A percentile compares a stretch with the other conserved stretches of the same genome.
Conservation (phyloP, 2,797 vertebrate genomes). For the Lagodon rhomboides region DNA sequence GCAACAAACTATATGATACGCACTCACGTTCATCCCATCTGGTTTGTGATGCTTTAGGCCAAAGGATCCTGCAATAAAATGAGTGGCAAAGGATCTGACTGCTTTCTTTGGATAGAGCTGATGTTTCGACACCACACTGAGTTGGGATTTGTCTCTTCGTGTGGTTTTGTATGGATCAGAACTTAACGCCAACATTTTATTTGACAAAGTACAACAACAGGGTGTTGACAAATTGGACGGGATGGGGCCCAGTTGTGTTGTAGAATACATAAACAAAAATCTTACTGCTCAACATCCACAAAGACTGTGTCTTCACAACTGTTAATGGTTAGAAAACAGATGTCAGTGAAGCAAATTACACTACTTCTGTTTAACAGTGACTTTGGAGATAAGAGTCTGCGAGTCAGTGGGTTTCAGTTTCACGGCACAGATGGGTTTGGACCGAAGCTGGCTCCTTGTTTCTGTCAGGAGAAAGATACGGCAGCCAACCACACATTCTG, state of each 20-base stretch:
- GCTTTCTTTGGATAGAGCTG: neutral
- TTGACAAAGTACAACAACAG: neutral
- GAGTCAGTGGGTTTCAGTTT: neutral
- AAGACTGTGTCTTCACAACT: neutral
- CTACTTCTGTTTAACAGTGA: neutral
- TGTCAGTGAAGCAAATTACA: neutral
- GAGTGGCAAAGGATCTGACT: conserved; percentile 13
- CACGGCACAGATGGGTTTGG: conserved; percentile 6
- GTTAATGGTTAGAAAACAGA: neutral
- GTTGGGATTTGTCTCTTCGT: conserved; percentile 2
- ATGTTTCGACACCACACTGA: conserved; percentile 8
- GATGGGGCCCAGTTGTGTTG: neutral
- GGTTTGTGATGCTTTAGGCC: conserved; percentile 11
- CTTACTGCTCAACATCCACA: neutral
- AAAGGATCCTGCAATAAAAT: conserved; percentile 27
- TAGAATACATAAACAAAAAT: neutral
- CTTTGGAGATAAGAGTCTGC: neutral
- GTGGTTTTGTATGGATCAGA: neutral
- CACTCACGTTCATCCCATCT: conserved; percentile 3
- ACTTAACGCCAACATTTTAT: neutral
- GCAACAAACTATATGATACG: neutral
- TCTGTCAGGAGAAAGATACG: neutral
- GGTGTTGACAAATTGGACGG: neutral
- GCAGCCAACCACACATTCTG: neutral
- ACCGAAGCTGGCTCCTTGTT: neutral